Base-by-base conservation (phyloP, 2,888 invertebrate species). In the Lissonota sp. region DNA sequence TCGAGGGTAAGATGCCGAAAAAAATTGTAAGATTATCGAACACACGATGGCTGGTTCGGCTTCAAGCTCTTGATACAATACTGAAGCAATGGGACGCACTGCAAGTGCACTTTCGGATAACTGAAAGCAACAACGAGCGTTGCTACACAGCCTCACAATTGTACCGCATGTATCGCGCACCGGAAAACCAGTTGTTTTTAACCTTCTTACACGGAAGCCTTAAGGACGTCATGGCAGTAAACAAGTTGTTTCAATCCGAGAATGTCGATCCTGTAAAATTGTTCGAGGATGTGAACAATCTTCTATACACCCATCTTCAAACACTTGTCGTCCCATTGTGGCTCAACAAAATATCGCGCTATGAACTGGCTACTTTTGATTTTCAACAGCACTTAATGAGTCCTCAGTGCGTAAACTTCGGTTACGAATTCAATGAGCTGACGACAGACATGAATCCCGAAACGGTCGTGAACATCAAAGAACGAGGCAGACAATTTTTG, bases 21-120 rank as follows among this genome's bases (percentile, higher is more conserved):
- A n/a, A 86, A 83, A 80, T 84, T 4, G 74, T 79, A 66, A 84
- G 84, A 66, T 74, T 87, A 5, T 84, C 85, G n/a, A 84, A 84
- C 58, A 87, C 86, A 8, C 84, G 86, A 26, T 87, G 86, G 80
- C 87, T 80, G 64, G 51, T 51, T 4, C 4, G 64, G 39, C 64
- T 66, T 51, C 64, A 66, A 14, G 64, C 64, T 26, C 3, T 87
- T 55, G 64, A 42, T 10, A 83, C 86, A 42, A 87, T 88, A 53
- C 80, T 86, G 8, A 84, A 88, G 2, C 89, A 89, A 67, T 88
- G 87, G 89, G 87, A 90, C 8, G 83, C 85, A 58, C 82, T 90
- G 37, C 75, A 88, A 78, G 70, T 88, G 26, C 85, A 87, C 46
- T 89, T 88, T 69, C 55, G 86, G 64, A 83, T 86, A 71, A 70